Percentiles rank a stretch among this genome's conserved stretches.
These are phyloP conservation scores for Lasioglossum villosulum DNA, from an alignment of 2,888 invertebrate genomes.

Conservation along the genomic window DNA sequence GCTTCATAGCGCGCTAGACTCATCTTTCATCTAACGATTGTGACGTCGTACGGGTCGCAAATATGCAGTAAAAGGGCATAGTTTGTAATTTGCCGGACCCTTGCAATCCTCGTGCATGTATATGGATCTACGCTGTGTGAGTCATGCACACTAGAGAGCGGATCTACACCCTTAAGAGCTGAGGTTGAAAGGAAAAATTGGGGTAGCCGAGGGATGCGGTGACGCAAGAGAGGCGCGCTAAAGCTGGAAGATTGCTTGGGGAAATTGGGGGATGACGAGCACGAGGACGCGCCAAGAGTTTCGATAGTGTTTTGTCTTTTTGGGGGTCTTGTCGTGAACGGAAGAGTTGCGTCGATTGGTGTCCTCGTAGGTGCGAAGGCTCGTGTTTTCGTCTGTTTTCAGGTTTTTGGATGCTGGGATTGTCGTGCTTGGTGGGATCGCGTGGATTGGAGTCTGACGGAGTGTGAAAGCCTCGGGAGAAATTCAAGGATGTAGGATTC, in stretches of 20 bases:
- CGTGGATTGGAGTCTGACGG: not conserved
- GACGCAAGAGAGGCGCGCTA: not conserved
- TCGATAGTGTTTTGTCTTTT: not conserved
- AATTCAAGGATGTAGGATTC: not conserved
- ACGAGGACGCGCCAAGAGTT: not conserved
- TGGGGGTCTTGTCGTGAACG: not conserved
- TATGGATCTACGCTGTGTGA: too few relatives aligned
- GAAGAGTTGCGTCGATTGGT: not conserved
- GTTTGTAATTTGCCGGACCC: too few relatives aligned
- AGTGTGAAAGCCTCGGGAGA: not conserved
- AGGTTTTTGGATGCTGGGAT: too few relatives aligned
- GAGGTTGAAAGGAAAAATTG: slow-evolving; percentile 9
- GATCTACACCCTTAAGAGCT: too few relatives aligned
- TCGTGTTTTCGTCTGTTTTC: not conserved
- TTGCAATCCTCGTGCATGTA: too few relatives aligned
- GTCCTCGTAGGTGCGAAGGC: not conserved
- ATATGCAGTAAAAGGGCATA: too few relatives aligned
- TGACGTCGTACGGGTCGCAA: too few relatives aligned
- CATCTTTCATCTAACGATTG: too few relatives aligned
- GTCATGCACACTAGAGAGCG: too few relatives aligned
- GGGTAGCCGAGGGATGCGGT: not conserved
- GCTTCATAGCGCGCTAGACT: too few relatives aligned
- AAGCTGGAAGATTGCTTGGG: not conserved
- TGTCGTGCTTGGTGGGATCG: not conserved
- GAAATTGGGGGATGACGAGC: not conserved